Base-by-base conservation (phyloP, 2,888 invertebrate species). In the Polyommatus iphigenia region DNA sequence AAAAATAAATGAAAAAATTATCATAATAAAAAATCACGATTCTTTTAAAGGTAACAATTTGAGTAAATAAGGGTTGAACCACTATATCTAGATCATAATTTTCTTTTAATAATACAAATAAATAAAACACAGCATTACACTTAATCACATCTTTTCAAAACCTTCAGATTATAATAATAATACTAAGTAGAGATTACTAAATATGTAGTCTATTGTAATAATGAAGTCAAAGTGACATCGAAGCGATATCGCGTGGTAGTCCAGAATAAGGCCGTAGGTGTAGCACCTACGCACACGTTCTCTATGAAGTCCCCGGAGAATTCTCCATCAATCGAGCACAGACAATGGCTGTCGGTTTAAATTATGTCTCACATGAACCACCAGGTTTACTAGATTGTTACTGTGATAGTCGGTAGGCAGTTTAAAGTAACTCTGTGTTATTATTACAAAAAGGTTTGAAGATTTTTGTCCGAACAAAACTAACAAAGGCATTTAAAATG, bases 271-370 rank as follows among this genome's bases (percentile, higher is more conserved):
- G 32, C 77, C 41, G 57, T 71, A n/a, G 15, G 6, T 20, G n/a
- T 62, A n/a, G 78, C 79, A 80, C 79, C 80, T 80, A 79, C 79
- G 57, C 71, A 54, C 73, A 71, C 50, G 73, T 73, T 77, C 36
- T 77, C 5, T 77, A 79, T 67, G 78, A 54, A 76, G 78, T 83
- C 84, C 82, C 83, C 57, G 73, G 84, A 82, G 81, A 41, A 77
- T 78, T 77, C 79, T 82, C 84, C 84, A 83, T 85, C 84, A 84
- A 83, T 83, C 80, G 80, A 77, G 78, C 81, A 79, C 80, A 82
- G 78, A 82, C 84, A 82, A 82, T 81, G 80, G 79, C 79, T 13
- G 75, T 59, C 78, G 78, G 80, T 82, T 82, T 82, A 84, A 83
- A 82, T 82, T 80, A 81, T 81, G 81, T 81, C 79, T 79, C 77